Percentiles rank a stretch among this genome's conserved stretches.
These are phyloP conservation scores for Polylopha cassiicola DNA, from an alignment of 2,888 invertebrate species.

Conservation along the genomic window DNA sequence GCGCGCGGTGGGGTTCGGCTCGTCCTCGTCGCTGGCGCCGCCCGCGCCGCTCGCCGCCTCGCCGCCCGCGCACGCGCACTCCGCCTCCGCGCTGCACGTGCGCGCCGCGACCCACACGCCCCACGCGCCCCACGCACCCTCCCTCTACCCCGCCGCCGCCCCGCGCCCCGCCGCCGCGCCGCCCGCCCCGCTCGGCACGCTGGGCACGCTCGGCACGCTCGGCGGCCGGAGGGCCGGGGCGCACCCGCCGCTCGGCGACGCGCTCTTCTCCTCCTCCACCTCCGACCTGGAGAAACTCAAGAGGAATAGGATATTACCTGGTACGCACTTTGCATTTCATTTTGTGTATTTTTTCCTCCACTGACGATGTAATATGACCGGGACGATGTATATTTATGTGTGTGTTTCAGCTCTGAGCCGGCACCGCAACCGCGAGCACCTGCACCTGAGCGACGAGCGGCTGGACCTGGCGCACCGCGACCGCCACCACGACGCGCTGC, in stretches of 20 bases:
- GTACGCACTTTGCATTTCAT: slow-evolving; percentile 4
- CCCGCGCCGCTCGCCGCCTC: slow-evolving; percentile 10
- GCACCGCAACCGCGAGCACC: slow-evolving; percentile 58
- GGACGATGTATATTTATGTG: slow-evolving; percentile 30
- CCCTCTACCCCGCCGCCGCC: neutral
- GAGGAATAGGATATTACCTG: slow-evolving; percentile 12
- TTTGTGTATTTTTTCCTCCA: too few species aligned
- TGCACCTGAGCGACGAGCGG: slow-evolving; percentile 65
- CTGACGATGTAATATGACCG: too few species aligned
- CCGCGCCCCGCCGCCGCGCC: slow-evolving; percentile 3
- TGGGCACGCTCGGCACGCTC: slow-evolving; percentile 33
- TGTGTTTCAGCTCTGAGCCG: slow-evolving; percentile 59
- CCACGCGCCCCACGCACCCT: slow-evolving; percentile 1
- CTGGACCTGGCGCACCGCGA: slow-evolving; percentile 37
- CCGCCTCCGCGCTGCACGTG: slow-evolving; percentile 8
- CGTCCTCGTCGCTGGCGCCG: slow-evolving; percentile 27
- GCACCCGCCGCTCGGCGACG: slow-evolving; percentile 40
- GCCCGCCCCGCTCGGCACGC: slow-evolving; percentile 38
- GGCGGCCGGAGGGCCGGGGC: slow-evolving; percentile 24
- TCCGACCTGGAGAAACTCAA: slow-evolving; percentile 57
- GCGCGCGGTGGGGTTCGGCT: slow-evolving; percentile 31
- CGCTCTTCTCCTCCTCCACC: slow-evolving; percentile 49
- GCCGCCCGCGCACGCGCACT: slow-evolving; percentile 1
- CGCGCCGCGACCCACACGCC: slow-evolving; percentile 2
- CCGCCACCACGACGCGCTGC: slow-evolving; percentile 6